Conservation (phyloP, 2,797 vertebrate genomes). For the Phoeniculus purpureus region DNA sequence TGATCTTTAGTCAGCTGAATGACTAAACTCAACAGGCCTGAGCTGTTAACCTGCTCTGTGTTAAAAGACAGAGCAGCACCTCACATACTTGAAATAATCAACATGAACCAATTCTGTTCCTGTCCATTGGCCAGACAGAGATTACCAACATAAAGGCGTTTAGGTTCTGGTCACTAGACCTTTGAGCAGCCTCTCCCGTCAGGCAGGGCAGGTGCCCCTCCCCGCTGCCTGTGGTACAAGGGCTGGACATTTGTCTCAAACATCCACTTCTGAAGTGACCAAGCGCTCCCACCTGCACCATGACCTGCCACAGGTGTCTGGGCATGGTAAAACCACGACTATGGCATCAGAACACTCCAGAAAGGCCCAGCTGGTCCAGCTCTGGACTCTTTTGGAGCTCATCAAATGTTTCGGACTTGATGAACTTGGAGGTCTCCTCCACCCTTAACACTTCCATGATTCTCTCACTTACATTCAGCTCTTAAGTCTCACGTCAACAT, state of each 20-base stretch:
- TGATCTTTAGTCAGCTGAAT: neutral
- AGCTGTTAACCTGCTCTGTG: neutral
- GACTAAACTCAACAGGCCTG: neutral
- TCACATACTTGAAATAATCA: neutral
- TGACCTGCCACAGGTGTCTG: fast-evolving
- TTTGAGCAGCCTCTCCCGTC: neutral
- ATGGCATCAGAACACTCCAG: fast-evolving
- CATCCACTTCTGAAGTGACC: neutral
- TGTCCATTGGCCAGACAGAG: neutral
- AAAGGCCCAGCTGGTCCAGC: too few species aligned
- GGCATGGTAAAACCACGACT: neutral
- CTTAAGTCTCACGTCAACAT: neutral
- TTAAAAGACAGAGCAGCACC: neutral
- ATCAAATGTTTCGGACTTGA: too few species aligned
- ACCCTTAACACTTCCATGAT: too few species aligned
- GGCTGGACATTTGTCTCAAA: too few species aligned
- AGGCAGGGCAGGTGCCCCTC: neutral
- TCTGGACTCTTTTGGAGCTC: neutral
- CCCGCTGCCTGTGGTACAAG: too few species aligned
- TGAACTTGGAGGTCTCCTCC: too few species aligned
- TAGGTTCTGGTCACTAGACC: neutral
- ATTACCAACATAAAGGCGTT: neutral
- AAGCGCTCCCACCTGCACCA: fast-evolving
- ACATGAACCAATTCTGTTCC: neutral
- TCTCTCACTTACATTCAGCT: too few species aligned